Percentiles rank a stretch among this genome's conserved stretches.
phyloP scores from a whole-genome alignment of 2,113 vertebrate species.

The Plotosus lineatus region DNA sequence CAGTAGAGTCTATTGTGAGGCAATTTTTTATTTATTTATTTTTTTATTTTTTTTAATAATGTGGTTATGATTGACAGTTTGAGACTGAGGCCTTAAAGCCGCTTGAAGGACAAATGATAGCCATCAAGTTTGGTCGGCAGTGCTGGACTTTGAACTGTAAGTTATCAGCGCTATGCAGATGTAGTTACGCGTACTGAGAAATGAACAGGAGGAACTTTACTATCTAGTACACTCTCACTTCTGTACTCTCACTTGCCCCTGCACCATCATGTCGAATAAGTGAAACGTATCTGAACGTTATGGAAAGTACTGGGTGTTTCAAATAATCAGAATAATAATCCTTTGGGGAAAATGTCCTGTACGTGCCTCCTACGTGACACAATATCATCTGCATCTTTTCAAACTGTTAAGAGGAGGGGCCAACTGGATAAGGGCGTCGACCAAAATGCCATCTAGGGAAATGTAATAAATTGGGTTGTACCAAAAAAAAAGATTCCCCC shows the following conservation, averaged over 20 bases:
- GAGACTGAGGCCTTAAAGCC: not conserved
- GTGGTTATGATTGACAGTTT: not conserved
- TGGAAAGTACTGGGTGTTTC: not conserved
- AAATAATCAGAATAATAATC: not conserved
- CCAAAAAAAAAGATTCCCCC: no score
- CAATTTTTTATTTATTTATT: no score
- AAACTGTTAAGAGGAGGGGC: no score
- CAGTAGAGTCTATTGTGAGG: no score
- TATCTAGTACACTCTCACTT: not conserved
- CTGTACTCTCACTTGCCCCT: not conserved
- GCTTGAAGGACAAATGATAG: not conserved
- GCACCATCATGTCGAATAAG: not conserved
- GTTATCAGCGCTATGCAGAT: not conserved
- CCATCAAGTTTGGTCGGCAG: not conserved
- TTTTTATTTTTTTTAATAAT: not conserved
- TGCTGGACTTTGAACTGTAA: constrained; percentile 1
- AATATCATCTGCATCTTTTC: no score
- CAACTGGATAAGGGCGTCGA: no score
- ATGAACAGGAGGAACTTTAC: not conserved
- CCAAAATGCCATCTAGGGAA: no score
- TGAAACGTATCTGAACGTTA: not conserved
- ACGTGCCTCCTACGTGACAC: no score
- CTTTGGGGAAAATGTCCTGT: not conserved
- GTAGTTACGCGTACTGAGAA: not conserved
- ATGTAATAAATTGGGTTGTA: no score